phyloP scores from a whole-genome alignment of 1,140 invertebrate species.

The Drosophila subobscura region DNA sequence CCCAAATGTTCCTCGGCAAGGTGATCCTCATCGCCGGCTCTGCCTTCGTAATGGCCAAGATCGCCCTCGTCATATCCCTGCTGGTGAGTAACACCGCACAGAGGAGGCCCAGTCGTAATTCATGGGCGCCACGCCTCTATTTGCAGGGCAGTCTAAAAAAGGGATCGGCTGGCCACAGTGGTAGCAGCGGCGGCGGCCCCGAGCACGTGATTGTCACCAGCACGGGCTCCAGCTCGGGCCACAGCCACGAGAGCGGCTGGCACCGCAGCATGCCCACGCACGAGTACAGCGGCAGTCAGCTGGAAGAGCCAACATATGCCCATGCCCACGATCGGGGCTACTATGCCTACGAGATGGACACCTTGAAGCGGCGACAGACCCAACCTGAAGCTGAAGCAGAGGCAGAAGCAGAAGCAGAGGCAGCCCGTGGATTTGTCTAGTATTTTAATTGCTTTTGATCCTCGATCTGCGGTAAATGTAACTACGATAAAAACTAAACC shows the following conservation, averaged over 20 bases:
- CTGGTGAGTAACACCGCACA: slow-evolving; percentile 83
- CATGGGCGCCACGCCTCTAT: slow-evolving; percentile 59
- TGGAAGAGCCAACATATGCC: slow-evolving; percentile 25
- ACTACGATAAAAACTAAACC: slow-evolving; percentile 63
- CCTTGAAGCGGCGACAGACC: slow-evolving; percentile 34
- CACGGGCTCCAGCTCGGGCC: slow-evolving; percentile 70
- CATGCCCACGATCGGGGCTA: slow-evolving; percentile 44
- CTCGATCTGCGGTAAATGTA: slow-evolving; percentile 59
- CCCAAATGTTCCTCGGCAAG: slow-evolving; percentile 88
- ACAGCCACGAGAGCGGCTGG: slow-evolving; percentile 81
- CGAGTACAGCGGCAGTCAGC: slow-evolving; percentile 44
- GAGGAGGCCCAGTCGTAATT: slow-evolving; percentile 41
- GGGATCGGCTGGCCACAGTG: slow-evolving; percentile 84
- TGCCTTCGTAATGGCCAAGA: slow-evolving; percentile 88
- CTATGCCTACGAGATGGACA: slow-evolving; percentile 54
- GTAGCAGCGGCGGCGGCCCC: slow-evolving; percentile 51
- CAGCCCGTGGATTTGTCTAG: slow-evolving; percentile 59
- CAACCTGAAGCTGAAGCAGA: slow-evolving; percentile 20
- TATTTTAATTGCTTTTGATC: slow-evolving; percentile 35
- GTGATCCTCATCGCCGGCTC: slow-evolving; percentile 88
- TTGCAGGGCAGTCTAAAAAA: slow-evolving; percentile 87
- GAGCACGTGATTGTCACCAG: slow-evolving; percentile 87
- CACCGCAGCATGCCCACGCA: slow-evolving; percentile 76
- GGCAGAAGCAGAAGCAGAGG: slow-evolving; percentile 8
- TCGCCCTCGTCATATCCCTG: slow-evolving; percentile 87